Conservation (phyloP, 2,888 invertebrate species). For the Sclerodermus sp. region DNA sequence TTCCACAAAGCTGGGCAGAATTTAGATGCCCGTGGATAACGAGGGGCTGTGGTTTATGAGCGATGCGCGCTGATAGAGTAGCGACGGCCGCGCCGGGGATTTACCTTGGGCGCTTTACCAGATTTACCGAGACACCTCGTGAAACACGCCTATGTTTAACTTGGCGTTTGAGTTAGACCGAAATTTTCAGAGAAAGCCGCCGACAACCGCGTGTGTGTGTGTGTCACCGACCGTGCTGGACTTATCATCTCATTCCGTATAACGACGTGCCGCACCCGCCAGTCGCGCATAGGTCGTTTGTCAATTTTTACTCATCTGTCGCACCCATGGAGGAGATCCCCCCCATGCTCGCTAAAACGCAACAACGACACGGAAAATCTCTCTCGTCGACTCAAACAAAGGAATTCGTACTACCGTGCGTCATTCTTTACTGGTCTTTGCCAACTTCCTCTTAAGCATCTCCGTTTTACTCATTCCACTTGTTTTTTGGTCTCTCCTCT, state of each 20-base stretch:
- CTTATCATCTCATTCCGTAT: slow-evolving; percentile 36
- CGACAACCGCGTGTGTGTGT: slow-evolving; percentile 26
- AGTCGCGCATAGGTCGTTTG: slow-evolving; percentile 45
- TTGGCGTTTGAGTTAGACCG: slow-evolving; percentile 55
- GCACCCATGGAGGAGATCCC: slow-evolving; percentile 16
- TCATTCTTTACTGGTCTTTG: too few species aligned
- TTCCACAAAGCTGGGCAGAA: too few species aligned
- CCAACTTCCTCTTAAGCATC: too few species aligned
- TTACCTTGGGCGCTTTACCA: slow-evolving; percentile 39
- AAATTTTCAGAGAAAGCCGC: slow-evolving; percentile 51
- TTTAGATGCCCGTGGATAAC: too few species aligned
- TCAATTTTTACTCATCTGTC: slow-evolving; percentile 46
- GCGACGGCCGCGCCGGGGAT: slow-evolving; percentile 15
- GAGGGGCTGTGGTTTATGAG: too few species aligned
- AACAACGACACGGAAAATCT: too few species aligned
- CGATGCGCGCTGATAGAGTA: too few species aligned
- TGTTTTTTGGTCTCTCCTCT: too few species aligned
- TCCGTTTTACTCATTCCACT: too few species aligned
- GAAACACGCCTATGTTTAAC: slow-evolving; percentile 56
- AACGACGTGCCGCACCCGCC: slow-evolving; percentile 29
- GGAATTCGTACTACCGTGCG: too few species aligned
- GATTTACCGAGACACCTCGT: slow-evolving; percentile 47
- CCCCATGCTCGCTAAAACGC: too few species aligned
- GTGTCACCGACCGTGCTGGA: slow-evolving; percentile 13
- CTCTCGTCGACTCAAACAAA: too few species aligned